A percentile compares a stretch with the other conserved stretches of the same genome.
These are phyloP conservation scores for Zoanthus solanderi DNA, from an alignment of 92 coral and sea anemone species.

Conservation along the genomic window DNA sequence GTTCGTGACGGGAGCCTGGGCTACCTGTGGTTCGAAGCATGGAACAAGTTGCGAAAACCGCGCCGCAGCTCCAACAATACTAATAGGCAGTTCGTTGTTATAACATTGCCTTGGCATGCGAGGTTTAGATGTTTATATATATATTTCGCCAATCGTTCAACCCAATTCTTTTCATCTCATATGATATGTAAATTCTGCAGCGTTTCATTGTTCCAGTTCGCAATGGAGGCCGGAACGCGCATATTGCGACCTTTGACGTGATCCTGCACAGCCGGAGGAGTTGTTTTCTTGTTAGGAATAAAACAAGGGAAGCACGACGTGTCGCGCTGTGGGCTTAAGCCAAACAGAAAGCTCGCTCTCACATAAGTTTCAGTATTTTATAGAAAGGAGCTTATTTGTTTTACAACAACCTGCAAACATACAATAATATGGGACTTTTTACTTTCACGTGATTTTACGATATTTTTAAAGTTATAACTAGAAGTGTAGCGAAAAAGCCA, in stretches of 20 bases:
- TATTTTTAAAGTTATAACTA: too few species aligned
- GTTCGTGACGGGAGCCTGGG: too few species aligned
- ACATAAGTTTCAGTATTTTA: not conserved
- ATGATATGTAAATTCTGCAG: not conserved
- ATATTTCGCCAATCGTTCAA: not conserved
- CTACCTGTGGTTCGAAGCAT: too few species aligned
- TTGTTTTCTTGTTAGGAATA: not conserved
- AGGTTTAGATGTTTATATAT: not conserved
- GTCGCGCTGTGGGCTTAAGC: not conserved
- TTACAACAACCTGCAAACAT: too few species aligned
- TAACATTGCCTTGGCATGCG: too few species aligned
- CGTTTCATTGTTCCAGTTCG: not conserved
- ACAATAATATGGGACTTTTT: too few species aligned
- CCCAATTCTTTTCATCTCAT: not conserved
- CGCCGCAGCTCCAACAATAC: too few species aligned
- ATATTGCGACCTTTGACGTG: not conserved
- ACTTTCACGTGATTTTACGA: too few species aligned
- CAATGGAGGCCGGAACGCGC: not conserved
- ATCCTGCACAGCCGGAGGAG: not conserved
- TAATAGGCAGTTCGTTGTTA: too few species aligned
- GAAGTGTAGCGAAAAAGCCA: too few species aligned
- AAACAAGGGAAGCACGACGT: constrained; percentile 16
- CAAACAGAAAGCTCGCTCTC: not conserved
- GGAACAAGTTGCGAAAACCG: too few species aligned
- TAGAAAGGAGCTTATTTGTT: not conserved